Base-by-base conservation (phyloP, 2,113 vertebrate genomes). In the Cygnus atratus region DNA sequence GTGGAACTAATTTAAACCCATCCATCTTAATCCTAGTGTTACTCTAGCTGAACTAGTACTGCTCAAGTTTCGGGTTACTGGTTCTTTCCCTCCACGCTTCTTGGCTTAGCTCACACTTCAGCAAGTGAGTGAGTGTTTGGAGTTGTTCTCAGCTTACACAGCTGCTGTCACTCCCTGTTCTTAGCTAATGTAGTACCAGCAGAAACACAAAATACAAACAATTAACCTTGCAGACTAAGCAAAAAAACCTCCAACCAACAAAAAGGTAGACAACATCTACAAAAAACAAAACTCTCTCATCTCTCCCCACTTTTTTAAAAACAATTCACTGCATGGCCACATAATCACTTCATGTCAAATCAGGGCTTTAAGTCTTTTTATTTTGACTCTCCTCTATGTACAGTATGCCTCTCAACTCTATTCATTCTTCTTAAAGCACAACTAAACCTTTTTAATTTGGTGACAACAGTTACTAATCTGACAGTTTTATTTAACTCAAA, bases 341-440 rank as follows among this genome's bases (percentile, higher is more conserved):
- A 57, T 33, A 88, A 90, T 61, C 16, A 82, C 50, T 79, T 85
- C 50, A 80, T 73, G 44, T 1, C n/a, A 80, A 86, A 77, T 26
- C 44, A 71, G 11, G 11, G 33, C 26, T 67, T 57, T 62, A 76
- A 83, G n/a, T 8, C 26, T 57, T 61, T 73, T 55, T 70, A 79
- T 65, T 77, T 65, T 87, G 58, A 79, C 24, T 62, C 19, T 90
- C 20, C 25, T 46, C 11, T 70, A 92, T 52, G 43, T 3, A 80
- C 5, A 88, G 24, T 16, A 86, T 7, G 8, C 20, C 2, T 82
- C 63, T 90, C 4, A 8, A 76, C 58, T 83, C 16, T n/a, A 80
- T 70, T 95, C 9, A 44, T 84, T 83, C 62, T 83, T 86, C 80
- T 66, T 79, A 9, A 95, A 91, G 88, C 43, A 85, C 50, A 88